Evolutionary conservation across 2,113 vertebrate genomes (phyloP).

Genomic region (Poeciliopsis retropinna): DNA sequence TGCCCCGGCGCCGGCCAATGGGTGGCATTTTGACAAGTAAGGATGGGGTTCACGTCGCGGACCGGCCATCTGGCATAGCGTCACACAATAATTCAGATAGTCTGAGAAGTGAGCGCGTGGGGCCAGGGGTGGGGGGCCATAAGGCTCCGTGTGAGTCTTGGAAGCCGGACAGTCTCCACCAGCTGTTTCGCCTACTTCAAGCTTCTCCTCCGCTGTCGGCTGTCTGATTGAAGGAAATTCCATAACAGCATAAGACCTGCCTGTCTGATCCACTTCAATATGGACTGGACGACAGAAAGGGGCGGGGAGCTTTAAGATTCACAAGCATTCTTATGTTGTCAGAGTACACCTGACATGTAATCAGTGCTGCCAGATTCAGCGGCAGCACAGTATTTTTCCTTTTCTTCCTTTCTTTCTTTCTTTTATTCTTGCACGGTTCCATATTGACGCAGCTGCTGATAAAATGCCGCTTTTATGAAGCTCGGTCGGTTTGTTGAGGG

Average conservation of each 20-base stretch:
- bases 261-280: conserved; percentile 34
- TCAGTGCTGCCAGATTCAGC: not conserved
- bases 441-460: conserved; percentile 17
- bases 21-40: conserved; percentile 66
- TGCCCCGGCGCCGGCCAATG: conserved; percentile 37
- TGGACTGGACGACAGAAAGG: too few species aligned
- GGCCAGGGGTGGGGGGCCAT: not conserved
- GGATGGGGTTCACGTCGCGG: conserved; percentile 59
- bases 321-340: conserved; percentile 9
- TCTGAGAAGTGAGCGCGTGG: conserved; percentile 52
- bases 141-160: conserved; percentile 44
- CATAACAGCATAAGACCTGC: conserved; percentile 43
- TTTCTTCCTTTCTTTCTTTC: not conserved
- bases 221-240: conserved; percentile 57
- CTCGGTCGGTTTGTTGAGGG: not conserved
- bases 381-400: not conserved
- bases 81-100: conserved; percentile 61
- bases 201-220: conserved; percentile 15
- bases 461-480: conserved; percentile 20
- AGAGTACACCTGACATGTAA: not conserved
- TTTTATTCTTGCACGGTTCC: not conserved
- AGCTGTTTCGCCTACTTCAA: conserved; percentile 53
- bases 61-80: conserved; percentile 65
- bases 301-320: not conserved
- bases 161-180: conserved; percentile 51